phyloP scores from a whole-genome alignment of 2,797 vertebrate species.

The Pantherophis alleghaniensis region DNA sequence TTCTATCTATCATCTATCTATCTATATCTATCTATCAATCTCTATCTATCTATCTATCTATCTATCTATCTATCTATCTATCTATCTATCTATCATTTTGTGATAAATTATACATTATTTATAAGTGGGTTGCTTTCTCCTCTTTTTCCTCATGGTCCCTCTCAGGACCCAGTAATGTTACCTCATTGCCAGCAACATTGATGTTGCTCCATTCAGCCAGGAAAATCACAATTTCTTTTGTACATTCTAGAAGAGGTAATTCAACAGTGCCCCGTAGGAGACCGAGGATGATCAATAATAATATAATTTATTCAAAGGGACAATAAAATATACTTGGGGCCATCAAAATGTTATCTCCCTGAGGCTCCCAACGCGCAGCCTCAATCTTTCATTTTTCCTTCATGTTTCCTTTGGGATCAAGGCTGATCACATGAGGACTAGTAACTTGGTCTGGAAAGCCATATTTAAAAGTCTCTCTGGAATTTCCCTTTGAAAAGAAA shows the following conservation, averaged over 20 bases:
- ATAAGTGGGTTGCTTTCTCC: not conserved
- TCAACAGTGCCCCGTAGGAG: not conserved
- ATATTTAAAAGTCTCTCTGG: not conserved
- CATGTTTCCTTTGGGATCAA: not conserved
- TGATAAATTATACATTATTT: not conserved
- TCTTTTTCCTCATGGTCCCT: not conserved
- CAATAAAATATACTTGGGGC: not conserved
- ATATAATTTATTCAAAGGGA: not conserved
- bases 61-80: too few relatives aligned
- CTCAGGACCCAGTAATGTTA: not conserved
- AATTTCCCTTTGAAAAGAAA: not conserved
- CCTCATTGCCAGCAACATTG: not conserved
- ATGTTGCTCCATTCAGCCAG: not conserved
- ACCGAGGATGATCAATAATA: not conserved
- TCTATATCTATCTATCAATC: too few relatives aligned
- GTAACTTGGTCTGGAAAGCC: not conserved
- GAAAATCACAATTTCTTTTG: not conserved
- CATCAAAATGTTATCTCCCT: not conserved
- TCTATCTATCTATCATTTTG: not conserved
- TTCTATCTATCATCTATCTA: too few relatives aligned
- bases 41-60: too few relatives aligned
- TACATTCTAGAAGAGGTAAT: not conserved
- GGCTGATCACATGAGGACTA: not conserved
- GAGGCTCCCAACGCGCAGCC: not conserved
- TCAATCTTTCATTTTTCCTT: not conserved